phyloP scores from a whole-genome alignment of 2,797 vertebrate genomes.

The Phylloscopus collybita region DNA sequence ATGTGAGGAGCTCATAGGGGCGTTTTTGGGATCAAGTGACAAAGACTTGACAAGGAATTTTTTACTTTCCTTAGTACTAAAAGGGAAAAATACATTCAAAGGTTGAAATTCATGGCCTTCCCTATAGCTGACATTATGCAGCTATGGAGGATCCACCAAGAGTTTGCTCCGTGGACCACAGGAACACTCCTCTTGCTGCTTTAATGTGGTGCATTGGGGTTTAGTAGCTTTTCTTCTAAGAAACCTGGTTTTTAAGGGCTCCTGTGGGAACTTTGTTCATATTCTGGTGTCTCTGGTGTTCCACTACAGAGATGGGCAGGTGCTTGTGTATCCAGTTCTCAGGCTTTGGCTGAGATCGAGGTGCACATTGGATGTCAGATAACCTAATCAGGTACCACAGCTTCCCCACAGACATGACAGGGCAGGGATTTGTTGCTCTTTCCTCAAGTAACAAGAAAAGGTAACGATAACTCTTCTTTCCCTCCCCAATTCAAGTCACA shows the following conservation, averaged over 20 bases:
- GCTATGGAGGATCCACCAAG: not conserved
- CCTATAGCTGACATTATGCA: not conserved
- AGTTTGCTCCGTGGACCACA: not conserved
- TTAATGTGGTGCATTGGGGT: not conserved
- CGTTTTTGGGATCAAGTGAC: accelerated
- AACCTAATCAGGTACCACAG: not conserved
- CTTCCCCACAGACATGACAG: not conserved
- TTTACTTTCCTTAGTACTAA: not conserved
- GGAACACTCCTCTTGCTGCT: not conserved
- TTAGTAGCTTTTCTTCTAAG: not conserved
- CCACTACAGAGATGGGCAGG: accelerated
- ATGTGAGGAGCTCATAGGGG: not conserved
- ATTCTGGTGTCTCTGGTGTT: not conserved
- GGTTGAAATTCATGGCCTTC: not conserved
- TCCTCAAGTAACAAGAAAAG: not conserved
- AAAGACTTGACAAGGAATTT: not conserved
- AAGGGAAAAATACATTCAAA: not conserved
- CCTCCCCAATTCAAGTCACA: not conserved
- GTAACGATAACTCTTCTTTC: not conserved
- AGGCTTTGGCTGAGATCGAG: not conserved
- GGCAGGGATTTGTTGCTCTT: not conserved
- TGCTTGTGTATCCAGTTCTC: not conserved
- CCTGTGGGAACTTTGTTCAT: not conserved
- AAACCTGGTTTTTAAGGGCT: not conserved
- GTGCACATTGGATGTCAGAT: not conserved